phyloP scores from a whole-genome alignment of 2,888 invertebrate species.

The Erebia aethiops region DNA sequence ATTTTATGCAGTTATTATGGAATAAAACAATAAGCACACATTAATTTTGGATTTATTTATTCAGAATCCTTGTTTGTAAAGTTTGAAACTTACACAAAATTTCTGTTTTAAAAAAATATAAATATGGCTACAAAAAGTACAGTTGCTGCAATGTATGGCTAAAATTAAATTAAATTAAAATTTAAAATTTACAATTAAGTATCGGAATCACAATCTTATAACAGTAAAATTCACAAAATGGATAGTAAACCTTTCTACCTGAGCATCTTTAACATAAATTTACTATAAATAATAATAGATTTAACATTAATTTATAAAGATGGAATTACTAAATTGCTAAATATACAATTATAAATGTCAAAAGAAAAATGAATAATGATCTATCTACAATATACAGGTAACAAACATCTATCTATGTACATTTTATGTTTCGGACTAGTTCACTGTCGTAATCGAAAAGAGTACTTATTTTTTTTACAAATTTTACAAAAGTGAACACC shows the following conservation, averaged over 20 bases:
- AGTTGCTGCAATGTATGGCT: slow-evolving; percentile 64
- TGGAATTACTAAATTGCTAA: slow-evolving; percentile 71
- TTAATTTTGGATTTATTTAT: slow-evolving; percentile 75
- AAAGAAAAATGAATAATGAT: slow-evolving; percentile 80
- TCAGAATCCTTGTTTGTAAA: slow-evolving; percentile 80
- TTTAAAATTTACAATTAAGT: slow-evolving; percentile 63
- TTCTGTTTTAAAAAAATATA: slow-evolving; percentile 78
- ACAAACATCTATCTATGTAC: slow-evolving; percentile 83
- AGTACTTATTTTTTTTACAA: slow-evolving; percentile 62
- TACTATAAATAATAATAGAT: slow-evolving; percentile 75
- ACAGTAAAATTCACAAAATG: slow-evolving; percentile 51
- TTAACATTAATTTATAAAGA: slow-evolving; percentile 70
- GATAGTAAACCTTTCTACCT: slow-evolving; percentile 62
- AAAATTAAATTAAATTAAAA: slow-evolving; percentile 59
- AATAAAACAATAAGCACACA: slow-evolving; percentile 48
- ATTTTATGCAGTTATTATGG: neutral
- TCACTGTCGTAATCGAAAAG: slow-evolving; percentile 75
- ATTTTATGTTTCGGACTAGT: slow-evolving; percentile 81
- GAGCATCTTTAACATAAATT: slow-evolving; percentile 69
- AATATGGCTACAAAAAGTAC: slow-evolving; percentile 78
- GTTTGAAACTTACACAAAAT: slow-evolving; percentile 78
- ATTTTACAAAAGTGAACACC: slow-evolving; percentile 71
- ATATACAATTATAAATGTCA: slow-evolving; percentile 76
- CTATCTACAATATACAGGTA: slow-evolving; percentile 83
- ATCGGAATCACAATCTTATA: slow-evolving; percentile 59